Evolutionary conservation across 2,797 vertebrate species (phyloP).

Genomic region (Brachymystax lenok): DNA sequence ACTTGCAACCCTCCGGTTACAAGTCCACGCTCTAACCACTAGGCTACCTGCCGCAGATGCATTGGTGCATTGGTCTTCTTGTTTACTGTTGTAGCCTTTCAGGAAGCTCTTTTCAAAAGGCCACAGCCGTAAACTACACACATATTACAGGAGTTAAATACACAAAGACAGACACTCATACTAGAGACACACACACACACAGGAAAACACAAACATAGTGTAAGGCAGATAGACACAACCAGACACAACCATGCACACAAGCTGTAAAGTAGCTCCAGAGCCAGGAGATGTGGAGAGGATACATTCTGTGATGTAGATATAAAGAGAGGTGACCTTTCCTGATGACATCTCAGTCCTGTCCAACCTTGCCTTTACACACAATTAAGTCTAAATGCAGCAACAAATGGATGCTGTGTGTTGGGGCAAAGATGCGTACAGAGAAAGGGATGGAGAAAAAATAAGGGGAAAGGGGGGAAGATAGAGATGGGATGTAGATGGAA

Average conservation of each 20-base stretch:
- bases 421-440: background rate
- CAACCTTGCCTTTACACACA: constrained; percentile 48
- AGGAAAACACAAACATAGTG: background rate
- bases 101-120: constrained; percentile 54
- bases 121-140: constrained; percentile 33
- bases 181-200: background rate
- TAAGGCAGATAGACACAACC: background rate
- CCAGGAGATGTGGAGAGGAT: background rate
- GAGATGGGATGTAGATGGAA: background rate
- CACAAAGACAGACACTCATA: background rate
- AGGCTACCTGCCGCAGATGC: too few relatives aligned
- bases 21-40: too few relatives aligned
- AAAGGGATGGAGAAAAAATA: background rate
- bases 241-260: constrained; percentile 39
- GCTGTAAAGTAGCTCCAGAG: constrained; percentile 19
- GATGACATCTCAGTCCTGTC: constrained; percentile 33
- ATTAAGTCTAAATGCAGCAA: constrained; percentile 46
- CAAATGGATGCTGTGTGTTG: background rate
- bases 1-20: too few relatives aligned
- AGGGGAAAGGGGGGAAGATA: background rate
- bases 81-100: constrained; percentile 22
- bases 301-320: constrained; percentile 21
- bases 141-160: constrained; percentile 8
- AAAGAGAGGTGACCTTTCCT: constrained; percentile 54
- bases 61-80: constrained; percentile 42